Conservation (phyloP, 1,140 invertebrate genomes). For the Euborellia annulipes region DNA sequence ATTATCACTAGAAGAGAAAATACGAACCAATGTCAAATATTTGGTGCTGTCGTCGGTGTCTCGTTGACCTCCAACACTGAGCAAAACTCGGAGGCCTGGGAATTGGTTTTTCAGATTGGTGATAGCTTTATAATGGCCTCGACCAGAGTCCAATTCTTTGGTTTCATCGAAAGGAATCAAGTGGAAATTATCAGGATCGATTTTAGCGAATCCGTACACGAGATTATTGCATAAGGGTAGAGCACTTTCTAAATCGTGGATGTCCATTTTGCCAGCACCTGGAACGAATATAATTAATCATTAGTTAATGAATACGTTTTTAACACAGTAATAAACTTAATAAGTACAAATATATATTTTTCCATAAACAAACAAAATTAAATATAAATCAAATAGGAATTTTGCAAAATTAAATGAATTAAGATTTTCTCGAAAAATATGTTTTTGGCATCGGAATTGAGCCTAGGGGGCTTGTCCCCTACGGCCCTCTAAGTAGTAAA, state of each 20-base stretch:
- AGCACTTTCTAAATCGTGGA: conserved; percentile 53
- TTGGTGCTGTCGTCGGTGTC: conserved; percentile 46
- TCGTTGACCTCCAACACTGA: conserved; percentile 52
- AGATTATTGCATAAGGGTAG: conserved; percentile 67
- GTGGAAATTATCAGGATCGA: conserved; percentile 54
- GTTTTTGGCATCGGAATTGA: too few species aligned
- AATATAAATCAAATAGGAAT: too few species aligned
- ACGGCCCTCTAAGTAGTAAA: too few species aligned
- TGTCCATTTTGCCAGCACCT: conserved; percentile 63
- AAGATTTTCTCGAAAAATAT: too few species aligned
- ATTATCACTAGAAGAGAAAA: too few species aligned
- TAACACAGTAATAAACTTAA: too few species aligned
- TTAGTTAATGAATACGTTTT: too few species aligned
- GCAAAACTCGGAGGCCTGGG: conserved; percentile 52
- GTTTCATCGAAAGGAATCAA: conserved; percentile 48
- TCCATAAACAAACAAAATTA: too few species aligned
- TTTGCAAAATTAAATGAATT: too few species aligned
- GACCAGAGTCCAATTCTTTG: conserved; percentile 49
- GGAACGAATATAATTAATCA: too few species aligned
- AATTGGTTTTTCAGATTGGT: conserved; percentile 52
- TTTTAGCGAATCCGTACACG: conserved; percentile 69
- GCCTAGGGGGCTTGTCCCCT: too few species aligned
- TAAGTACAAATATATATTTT: too few species aligned
- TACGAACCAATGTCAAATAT: conserved; percentile 40
- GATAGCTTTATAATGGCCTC: conserved; percentile 49